Base-by-base conservation (phyloP, 2,888 invertebrate species). In the Dolomedes plantarius region DNA sequence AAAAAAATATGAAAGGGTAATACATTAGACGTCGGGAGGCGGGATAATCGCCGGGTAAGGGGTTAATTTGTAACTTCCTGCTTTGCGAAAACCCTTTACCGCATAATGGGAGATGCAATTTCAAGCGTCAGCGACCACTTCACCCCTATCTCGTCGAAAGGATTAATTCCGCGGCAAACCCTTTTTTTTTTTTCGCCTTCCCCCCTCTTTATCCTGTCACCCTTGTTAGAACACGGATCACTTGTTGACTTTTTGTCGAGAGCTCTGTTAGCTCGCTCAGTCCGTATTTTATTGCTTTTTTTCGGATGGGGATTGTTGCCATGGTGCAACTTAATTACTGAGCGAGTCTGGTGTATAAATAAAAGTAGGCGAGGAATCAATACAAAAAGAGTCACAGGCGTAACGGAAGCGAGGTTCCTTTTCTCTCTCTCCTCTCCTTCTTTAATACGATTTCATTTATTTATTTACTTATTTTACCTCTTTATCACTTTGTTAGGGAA, bases 41-140 rank as follows among this genome's bases (percentile, higher is more conserved):
- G 64, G 82, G 77, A 73, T 85, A 85, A 78, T 85, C 65, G 77
- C 64, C 67, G 77, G 69, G 41, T 46, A 77, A 77, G 83, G 80
- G 83, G 83, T 83, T 83, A 83, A 83, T 83, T 83, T 83, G 77
- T 77, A 56, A 77, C 77, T 83, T 83, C 83, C 83, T 82, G 83
- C 77, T 72, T 75, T 62, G 31, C 29, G 29, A 71, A 85, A 82
- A 85, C 76, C 83, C 83, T 85, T 85, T 85, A 77, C 73, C 71
- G 65, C 76, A 68, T 83, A 83, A 83, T 83, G 67, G 69, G 56
- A 56, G 83, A 31, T 56, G 67, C 77, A 67, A 85, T 85, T 85
- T 85, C 83, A 85, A 68, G 83, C 83, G 83, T 85, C 83, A 85
- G 39, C 73, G 83, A 9, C 27, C 67, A 76, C 29, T 46, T 83